Evolutionary conservation across 2,888 invertebrate genomes (phyloP).

Genomic region (Eupeodes latifasciatus): DNA sequence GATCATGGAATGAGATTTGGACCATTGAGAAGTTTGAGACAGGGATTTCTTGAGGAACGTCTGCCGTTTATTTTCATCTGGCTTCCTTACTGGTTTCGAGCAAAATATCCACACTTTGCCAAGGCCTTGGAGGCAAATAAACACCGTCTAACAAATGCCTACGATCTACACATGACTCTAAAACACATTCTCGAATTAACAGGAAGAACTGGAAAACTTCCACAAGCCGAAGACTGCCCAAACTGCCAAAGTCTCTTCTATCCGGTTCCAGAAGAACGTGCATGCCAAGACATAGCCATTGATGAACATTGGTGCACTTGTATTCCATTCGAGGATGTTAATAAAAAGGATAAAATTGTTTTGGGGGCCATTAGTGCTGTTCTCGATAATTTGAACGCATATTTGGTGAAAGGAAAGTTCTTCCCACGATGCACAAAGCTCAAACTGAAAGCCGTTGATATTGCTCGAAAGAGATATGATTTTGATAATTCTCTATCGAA

Average conservation of each 20-base stretch:
- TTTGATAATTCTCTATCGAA: not conserved
- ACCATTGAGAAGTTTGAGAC: conserved; percentile 86
- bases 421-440: conserved; percentile 30
- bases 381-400: conserved; percentile 29
- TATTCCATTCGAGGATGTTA: conserved; percentile 84
- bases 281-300: conserved; percentile 88
- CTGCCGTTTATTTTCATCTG: conserved; percentile 90
- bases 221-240: conserved; percentile 85
- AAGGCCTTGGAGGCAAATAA: conserved; percentile 86
- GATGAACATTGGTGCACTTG: conserved; percentile 91
- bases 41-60: conserved; percentile 91
- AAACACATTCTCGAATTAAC: conserved; percentile 86
- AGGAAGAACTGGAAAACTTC: conserved; percentile 80
- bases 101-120: conserved; percentile 85
- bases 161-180: conserved; percentile 89
- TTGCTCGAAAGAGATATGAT: conserved; percentile 9
- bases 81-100: conserved; percentile 87
- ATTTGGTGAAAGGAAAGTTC: not conserved
- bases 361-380: not conserved
- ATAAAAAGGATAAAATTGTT: conserved; percentile 4
- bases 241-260: conserved; percentile 88
- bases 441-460: conserved; percentile 8
- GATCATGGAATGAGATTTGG: conserved; percentile 92
- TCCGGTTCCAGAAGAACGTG: conserved; percentile 86
- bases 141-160: conserved; percentile 88